A percentile compares a stretch with the other conserved stretches of the same genome.
phyloP scores from a whole-genome alignment of 2,113 vertebrate genomes.

The Pollachius pollachius region DNA sequence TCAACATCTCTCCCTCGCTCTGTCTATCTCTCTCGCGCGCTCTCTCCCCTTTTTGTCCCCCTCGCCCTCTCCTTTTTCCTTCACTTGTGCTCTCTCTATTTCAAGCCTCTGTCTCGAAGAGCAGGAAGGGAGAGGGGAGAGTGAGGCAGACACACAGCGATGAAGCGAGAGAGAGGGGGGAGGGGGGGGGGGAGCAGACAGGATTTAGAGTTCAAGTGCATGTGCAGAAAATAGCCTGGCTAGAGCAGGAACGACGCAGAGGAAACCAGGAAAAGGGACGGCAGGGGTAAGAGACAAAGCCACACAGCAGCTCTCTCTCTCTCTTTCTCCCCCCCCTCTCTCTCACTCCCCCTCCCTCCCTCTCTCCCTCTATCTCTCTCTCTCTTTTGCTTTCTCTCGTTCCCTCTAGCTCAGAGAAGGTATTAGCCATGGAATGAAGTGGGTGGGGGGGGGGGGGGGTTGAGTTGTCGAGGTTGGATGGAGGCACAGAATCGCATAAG shows the following conservation, averaged over 20 bases:
- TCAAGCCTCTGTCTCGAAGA: constrained; percentile 60
- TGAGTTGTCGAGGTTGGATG: neutral
- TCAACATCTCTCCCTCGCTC: constrained; percentile 65
- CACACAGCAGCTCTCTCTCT: constrained; percentile 25
- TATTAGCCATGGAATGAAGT: constrained; percentile 44
- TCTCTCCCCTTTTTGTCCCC: constrained; percentile 54
- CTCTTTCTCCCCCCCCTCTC: constrained; percentile 30
- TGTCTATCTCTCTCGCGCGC: constrained; percentile 47
- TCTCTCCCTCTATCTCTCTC: neutral
- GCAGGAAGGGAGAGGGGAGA: constrained; percentile 56
- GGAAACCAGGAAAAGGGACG: constrained; percentile 64
- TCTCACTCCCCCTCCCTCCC: neutral
- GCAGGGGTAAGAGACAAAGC: constrained; percentile 52
- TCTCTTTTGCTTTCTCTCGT: neutral
- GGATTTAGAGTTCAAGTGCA: constrained; percentile 80
- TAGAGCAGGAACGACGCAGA: constrained; percentile 57
- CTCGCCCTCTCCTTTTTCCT: constrained; percentile 58
- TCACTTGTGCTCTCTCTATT: constrained; percentile 61
- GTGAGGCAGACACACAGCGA: constrained; percentile 27
- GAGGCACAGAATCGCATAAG: neutral
- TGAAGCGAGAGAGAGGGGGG: constrained; percentile 41
- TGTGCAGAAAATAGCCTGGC: constrained; percentile 72
- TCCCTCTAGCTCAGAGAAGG: constrained; percentile 35
- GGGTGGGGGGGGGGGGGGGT: constrained; percentile 5
- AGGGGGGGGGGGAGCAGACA: constrained; percentile 60